These are phyloP conservation scores for Microtus montanus DNA, from an alignment of 2,113 vertebrate genomes.

Conservation along the genomic window DNA sequence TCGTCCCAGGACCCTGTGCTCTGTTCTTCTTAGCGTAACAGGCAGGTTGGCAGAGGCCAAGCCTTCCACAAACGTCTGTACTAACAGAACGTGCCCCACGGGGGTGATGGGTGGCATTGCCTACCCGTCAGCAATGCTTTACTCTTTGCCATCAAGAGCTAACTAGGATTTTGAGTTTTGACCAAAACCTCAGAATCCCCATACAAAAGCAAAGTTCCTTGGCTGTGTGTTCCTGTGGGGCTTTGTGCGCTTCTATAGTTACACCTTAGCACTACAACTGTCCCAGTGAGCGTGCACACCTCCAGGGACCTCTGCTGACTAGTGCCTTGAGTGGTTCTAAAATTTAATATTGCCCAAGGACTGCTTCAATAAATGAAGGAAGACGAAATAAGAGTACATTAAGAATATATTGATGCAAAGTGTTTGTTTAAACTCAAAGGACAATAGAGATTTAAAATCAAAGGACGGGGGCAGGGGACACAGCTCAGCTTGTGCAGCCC, in stretches of 20 bases:
- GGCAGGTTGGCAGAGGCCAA: neutral
- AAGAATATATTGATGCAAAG: neutral
- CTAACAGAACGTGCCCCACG: neutral
- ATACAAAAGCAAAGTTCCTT: neutral
- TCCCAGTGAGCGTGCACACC: neutral
- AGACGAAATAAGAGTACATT: neutral
- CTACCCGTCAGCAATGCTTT: neutral
- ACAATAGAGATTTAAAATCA: no score
- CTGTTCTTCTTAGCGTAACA: slow-evolving; percentile 2
- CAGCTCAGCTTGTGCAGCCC: no score
- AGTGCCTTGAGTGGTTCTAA: neutral
- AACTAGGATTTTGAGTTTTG: neutral
- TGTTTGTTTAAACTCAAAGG: no score
- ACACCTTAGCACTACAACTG: neutral
- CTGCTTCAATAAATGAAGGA: slow-evolving; percentile 1
- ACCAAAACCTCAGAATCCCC: neutral
- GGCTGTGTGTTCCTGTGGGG: neutral
- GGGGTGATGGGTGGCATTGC: neutral
- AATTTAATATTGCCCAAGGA: neutral
- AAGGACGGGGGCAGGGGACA: no score
- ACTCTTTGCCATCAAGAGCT: neutral
- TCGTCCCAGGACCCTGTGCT: neutral
- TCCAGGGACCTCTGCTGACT: neutral
- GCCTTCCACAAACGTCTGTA: neutral
- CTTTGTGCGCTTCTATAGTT: neutral